Base-by-base conservation (phyloP, 2,888 invertebrate genomes). In the Petrophora chlorosata region DNA sequence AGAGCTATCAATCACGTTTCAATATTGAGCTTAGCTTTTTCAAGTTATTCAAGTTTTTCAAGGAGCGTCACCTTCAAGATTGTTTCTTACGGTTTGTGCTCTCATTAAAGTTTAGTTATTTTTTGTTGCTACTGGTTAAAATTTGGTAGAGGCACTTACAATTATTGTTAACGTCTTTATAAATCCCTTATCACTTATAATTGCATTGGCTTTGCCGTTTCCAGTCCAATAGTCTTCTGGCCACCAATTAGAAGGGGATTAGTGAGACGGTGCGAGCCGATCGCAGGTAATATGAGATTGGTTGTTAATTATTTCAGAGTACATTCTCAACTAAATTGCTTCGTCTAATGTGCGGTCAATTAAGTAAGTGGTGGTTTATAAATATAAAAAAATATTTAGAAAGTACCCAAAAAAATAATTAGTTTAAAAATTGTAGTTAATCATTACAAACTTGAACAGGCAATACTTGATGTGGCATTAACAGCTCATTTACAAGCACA, bases 211-310 rank as follows among this genome's bases (percentile, higher is more conserved):
- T 79, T 74, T 65, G 73, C 79, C 79, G 70, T 79, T 85, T 89
- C 89, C 77, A 82, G 80, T 86, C 84, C 84, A 86, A 87, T 89
- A 82, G 82, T 79, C 82, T 82, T 87, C 85, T 78, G 76, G 73
- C 83, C 84, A 81, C 80, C 84, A 87, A 89, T 89, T 89, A 87
- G 77, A 71, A 73, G 61, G 56, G 83, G 85, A 87, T 89, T 89
- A 89, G 82, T 71, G 70, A 34, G 43, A 65, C 73, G 68, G 75
- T 64, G 55, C 60, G 67, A 66, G 57, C 55, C 64, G 66, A 70
- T 70, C 57, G 65, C 59, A 59, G 65, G 59, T 65, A 73, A 74
- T 77, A 67, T 70, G 78, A 77, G 81, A 78, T 76, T 73, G 73
- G 74, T 76, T 74, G 72, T 77, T 78, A 72, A 76, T 75, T 74